phyloP scores from a whole-genome alignment of 1,140 invertebrate species.

The Pseudomyrmex flavicornis region DNA sequence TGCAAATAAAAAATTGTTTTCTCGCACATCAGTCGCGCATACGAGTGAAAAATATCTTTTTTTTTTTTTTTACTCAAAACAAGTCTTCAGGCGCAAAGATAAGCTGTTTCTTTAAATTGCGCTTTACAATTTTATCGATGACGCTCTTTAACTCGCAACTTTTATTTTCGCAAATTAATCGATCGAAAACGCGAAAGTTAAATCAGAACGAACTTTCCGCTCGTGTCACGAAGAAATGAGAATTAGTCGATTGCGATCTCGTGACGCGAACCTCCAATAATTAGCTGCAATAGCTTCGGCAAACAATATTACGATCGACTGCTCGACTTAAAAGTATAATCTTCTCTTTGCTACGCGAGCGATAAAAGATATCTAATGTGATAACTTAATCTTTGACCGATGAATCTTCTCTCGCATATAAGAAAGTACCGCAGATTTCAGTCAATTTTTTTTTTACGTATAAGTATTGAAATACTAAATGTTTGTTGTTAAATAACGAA shows the following conservation, averaged over 20 bases:
- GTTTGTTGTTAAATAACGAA: too few relatives aligned
- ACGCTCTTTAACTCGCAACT: conserved; percentile 9
- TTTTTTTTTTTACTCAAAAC: too few relatives aligned
- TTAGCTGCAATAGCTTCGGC: neutral
- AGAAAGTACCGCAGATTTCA: too few relatives aligned
- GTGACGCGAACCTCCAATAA: conserved; percentile 24
- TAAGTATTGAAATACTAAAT: too few relatives aligned
- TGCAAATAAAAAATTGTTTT: conserved; percentile 9
- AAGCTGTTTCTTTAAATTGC: neutral
- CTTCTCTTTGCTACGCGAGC: neutral
- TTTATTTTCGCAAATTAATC: neutral
- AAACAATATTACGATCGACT: conserved; percentile 14
- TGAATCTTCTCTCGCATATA: too few relatives aligned
- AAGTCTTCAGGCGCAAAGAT: neutral
- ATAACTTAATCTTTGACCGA: too few relatives aligned
- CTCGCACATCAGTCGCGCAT: too few relatives aligned
- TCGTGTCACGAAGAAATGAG: conserved; percentile 19
- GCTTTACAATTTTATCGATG: conserved; percentile 4
- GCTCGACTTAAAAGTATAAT: neutral
- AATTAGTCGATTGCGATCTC: conserved; percentile 22
- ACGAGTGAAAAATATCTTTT: neutral
- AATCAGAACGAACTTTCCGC: conserved; percentile 19
- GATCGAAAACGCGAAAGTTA: conserved; percentile 10
- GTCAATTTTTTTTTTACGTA: too few relatives aligned
- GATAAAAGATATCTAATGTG: neutral